Conservation (phyloP, 2,113 vertebrate species). For the Leptosomus discolor region DNA sequence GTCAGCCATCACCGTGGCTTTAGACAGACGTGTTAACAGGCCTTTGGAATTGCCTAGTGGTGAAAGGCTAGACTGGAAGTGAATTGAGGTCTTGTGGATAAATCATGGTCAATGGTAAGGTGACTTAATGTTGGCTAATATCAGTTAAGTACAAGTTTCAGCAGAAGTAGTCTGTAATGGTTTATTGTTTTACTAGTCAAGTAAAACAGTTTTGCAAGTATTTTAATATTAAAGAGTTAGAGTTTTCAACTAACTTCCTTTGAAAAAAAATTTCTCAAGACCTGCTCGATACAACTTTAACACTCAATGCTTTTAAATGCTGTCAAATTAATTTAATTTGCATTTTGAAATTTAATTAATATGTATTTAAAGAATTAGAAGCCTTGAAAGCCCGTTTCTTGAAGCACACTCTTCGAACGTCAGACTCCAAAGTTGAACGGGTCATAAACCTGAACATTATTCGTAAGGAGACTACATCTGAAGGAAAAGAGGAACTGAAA, state of each 20-base stretch:
- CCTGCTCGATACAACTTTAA: neutral
- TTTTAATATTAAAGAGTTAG: neutral
- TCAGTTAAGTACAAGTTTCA: neutral
- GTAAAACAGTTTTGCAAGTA: neutral
- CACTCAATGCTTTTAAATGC: neutral
- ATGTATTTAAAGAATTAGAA: slow-evolving; percentile 80
- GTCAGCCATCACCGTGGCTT: neutral
- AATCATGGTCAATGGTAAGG: neutral
- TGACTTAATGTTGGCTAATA: neutral
- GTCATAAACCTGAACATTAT: slow-evolving; percentile 82
- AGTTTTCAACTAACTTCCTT: neutral
- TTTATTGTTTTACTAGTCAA: neutral
- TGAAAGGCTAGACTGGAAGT: neutral
- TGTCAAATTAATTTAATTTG: neutral
- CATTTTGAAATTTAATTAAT: neutral
- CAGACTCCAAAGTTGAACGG: slow-evolving; percentile 67
- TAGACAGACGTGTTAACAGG: neutral
- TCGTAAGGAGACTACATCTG: slow-evolving; percentile 79
- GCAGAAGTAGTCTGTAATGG: neutral
- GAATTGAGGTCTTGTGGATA: neutral
- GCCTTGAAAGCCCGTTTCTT: slow-evolving; percentile 90
- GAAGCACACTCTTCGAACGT: slow-evolving; percentile 77
- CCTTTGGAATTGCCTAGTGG: neutral
- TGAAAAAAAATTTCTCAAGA: neutral
- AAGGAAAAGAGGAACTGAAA: slow-evolving; percentile 86